These are phyloP conservation scores for Mormyrus proboscirostris DNA, from an alignment of 2,797 vertebrate genomes.

Conservation along the genomic window DNA sequence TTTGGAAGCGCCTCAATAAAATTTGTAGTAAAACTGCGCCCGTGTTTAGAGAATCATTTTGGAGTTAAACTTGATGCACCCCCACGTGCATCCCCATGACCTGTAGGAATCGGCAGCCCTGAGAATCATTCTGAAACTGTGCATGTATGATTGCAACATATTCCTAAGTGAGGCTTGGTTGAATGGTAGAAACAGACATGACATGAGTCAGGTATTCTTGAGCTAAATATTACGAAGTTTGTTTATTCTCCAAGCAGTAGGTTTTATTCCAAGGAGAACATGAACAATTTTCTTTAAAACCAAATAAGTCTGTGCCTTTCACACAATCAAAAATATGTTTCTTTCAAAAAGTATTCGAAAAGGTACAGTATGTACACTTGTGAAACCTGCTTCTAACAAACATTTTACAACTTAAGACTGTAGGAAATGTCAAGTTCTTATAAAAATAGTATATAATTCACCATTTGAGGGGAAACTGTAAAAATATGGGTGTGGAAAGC, in stretches of 20 bases:
- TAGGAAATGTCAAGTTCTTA: constrained; percentile 67
- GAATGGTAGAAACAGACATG: not conserved
- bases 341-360: constrained; percentile 50
- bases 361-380: constrained; percentile 60
- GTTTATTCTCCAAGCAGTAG: constrained; percentile 43
- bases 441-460: constrained; percentile 61
- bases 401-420: constrained; percentile 39
- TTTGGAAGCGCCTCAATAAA: not conserved
- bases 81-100: not conserved
- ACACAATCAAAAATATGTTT: constrained; percentile 57
- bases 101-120: not conserved
- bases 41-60: not conserved
- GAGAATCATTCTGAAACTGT: not conserved
- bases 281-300: constrained; percentile 46
- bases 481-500: constrained; percentile 54
- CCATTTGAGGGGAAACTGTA: constrained; percentile 46
- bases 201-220: not conserved
- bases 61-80: not conserved
- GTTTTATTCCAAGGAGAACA: constrained; percentile 8
- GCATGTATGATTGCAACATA: not conserved
- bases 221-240: constrained; percentile 3
- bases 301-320: constrained; percentile 38
- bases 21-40: not conserved
- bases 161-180: not conserved
- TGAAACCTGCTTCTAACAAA: constrained; percentile 43